Conservation (phyloP, 2,888 invertebrate genomes). For the Girardia tigrina region DNA sequence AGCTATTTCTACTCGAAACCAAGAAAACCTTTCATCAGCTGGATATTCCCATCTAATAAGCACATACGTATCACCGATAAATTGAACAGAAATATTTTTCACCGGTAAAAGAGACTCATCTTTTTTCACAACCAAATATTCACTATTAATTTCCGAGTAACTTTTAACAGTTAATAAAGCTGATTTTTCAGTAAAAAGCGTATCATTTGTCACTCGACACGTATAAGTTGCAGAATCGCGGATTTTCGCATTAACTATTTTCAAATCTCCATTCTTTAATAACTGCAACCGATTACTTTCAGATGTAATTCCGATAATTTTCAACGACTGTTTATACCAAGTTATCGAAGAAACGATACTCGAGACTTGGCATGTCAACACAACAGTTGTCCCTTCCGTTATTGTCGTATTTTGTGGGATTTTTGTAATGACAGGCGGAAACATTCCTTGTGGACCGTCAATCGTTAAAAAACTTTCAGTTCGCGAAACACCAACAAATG, state of each 20-base stretch:
- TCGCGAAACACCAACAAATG: slow-evolving; percentile 13
- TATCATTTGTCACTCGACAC: neutral
- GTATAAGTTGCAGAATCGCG: neutral
- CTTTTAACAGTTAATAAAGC: neutral
- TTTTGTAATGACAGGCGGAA: neutral
- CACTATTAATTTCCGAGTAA: neutral
- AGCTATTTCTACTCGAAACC: slow-evolving; percentile 8
- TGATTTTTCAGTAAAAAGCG: neutral
- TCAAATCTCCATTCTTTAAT: neutral
- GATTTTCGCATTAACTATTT: neutral
- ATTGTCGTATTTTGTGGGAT: neutral
- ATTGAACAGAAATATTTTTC: neutral
- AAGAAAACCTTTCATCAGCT: neutral
- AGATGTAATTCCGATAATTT: neutral
- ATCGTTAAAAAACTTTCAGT: neutral
- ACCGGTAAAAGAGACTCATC: neutral
- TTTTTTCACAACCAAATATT: neutral
- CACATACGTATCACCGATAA: slow-evolving; percentile 12
- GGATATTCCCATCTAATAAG: neutral
- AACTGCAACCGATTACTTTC: neutral
- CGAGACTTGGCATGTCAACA: neutral
- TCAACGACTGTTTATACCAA: neutral
- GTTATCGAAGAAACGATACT: neutral
- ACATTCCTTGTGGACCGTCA: neutral
- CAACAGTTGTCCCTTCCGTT: neutral